These are phyloP conservation scores for Perca fluviatilis DNA, from an alignment of 2,113 vertebrate species.

Conservation along the genomic window DNA sequence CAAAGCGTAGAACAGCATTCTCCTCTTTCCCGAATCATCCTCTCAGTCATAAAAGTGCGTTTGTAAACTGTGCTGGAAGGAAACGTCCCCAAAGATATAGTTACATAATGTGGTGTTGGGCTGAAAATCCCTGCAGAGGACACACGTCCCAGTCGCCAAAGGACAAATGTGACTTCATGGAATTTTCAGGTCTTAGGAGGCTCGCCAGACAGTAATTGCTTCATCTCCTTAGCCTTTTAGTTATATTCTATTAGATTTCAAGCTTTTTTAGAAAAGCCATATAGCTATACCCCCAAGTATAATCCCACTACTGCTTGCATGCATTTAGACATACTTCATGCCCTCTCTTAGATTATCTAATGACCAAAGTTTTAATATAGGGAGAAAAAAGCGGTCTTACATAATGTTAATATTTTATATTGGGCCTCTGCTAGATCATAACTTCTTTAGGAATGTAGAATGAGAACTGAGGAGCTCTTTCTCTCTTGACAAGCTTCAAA, in stretches of 20 bases:
- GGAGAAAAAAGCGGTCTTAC: background rate
- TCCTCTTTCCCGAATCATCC: constrained; percentile 18
- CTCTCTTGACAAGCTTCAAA: background rate
- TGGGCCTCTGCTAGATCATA: background rate
- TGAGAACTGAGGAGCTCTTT: background rate
- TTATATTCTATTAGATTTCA: constrained; percentile 36
- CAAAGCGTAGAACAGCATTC: background rate
- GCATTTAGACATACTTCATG: background rate
- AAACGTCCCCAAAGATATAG: constrained; percentile 39
- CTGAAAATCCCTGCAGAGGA: constrained; percentile 65
- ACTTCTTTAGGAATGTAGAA: background rate
- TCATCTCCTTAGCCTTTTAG: constrained; percentile 42
- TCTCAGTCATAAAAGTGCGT: constrained; percentile 27
- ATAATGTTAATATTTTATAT: constrained; percentile 18
- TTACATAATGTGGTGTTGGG: constrained; percentile 57
- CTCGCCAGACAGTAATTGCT: constrained; percentile 35
- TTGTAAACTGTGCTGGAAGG: constrained; percentile 54
- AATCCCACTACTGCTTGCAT: background rate
- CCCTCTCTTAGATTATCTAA: constrained; percentile 11
- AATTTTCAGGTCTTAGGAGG: constrained; percentile 32
- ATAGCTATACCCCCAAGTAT: background rate
- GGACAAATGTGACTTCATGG: constrained; percentile 64
- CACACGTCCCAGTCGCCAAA: constrained; percentile 44
- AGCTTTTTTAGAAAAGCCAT: constrained; percentile 26
- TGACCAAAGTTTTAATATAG: background rate